Percentiles rank a stretch among this genome's conserved stretches.
These are phyloP conservation scores for Mesocricetus auratus DNA, from an alignment of 2,113 vertebrate genomes.

Conservation along the genomic window DNA sequence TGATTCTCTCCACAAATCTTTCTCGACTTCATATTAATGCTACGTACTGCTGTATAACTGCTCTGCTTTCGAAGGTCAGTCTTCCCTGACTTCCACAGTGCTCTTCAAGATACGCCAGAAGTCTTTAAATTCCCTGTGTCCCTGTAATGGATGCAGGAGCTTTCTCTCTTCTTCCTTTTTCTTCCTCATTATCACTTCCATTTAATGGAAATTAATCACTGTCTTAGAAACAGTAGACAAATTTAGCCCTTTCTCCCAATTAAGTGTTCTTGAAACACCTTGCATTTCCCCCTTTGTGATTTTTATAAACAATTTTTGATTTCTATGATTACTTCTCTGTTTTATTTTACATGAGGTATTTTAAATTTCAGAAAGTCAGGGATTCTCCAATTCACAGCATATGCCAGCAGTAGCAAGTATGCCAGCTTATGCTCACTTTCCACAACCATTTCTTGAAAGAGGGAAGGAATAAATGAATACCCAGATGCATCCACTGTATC, in stretches of 20 bases:
- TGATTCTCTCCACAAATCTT: constrained; percentile 1
- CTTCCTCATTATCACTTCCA: background rate
- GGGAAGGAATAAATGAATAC: background rate
- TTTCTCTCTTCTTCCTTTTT: background rate
- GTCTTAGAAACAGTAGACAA: constrained; percentile 31
- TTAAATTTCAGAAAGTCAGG: constrained; percentile 33
- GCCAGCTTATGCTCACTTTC: background rate
- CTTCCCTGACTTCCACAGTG: background rate
- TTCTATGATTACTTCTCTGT: constrained; percentile 21
- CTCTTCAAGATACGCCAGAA: background rate
- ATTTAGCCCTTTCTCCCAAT: background rate
- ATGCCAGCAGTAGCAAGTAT: background rate
- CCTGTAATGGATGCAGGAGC: background rate
- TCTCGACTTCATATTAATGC: background rate
- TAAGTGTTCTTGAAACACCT: background rate
- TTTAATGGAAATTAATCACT: background rate
- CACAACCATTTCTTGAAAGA: background rate
- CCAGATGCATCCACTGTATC: background rate
- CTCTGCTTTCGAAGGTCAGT: background rate
- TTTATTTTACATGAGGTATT: background rate
- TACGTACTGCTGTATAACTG: background rate
- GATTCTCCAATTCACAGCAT: background rate
- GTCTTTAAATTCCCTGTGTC: background rate
- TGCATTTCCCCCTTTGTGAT: constrained; percentile 3
- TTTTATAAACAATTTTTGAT: background rate